A percentile compares a stretch with the other conserved stretches of the same genome.
Conservation (phyloP, 2,113 vertebrate genomes). For the Phainopepla nitens region DNA sequence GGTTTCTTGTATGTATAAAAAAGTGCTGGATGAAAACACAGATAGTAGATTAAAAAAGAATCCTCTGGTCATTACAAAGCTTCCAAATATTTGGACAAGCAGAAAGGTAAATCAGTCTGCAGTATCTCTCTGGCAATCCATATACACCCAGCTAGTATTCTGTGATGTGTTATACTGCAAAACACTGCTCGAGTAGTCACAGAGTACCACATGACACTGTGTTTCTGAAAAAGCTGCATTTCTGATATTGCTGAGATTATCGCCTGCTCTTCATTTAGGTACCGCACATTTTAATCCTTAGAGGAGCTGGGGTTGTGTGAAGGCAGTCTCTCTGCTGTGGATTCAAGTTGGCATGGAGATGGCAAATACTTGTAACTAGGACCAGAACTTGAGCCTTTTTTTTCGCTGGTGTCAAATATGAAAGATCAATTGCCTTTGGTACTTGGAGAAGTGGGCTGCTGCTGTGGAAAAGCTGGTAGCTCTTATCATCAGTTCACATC, state of each 20-base stretch:
- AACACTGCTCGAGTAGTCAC: background rate
- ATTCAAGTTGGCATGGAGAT: background rate
- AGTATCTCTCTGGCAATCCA: background rate
- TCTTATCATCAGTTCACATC: too few relatives aligned
- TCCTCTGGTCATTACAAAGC: background rate
- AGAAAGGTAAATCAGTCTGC: background rate
- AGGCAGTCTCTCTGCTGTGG: background rate
- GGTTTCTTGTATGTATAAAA: background rate
- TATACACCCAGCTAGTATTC: background rate
- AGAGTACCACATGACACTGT: background rate
- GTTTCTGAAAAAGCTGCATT: background rate
- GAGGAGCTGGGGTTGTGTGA: background rate
- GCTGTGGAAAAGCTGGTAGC: background rate
- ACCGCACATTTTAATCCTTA: background rate
- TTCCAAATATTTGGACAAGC: background rate
- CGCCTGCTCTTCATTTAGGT: background rate
- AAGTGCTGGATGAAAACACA: background rate
- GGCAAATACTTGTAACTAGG: background rate
- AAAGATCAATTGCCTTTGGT: background rate
- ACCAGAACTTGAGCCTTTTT: background rate
- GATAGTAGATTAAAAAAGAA: background rate
- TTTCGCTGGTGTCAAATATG: background rate
- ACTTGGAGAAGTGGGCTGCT: background rate
- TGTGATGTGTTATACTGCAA: background rate
- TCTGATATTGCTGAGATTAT: background rate